Percentiles rank a stretch among this genome's conserved stretches.
These are phyloP conservation scores for Crocodylus rhombifer DNA, from an alignment of 2,797 vertebrate genomes.

Conservation along the genomic window DNA sequence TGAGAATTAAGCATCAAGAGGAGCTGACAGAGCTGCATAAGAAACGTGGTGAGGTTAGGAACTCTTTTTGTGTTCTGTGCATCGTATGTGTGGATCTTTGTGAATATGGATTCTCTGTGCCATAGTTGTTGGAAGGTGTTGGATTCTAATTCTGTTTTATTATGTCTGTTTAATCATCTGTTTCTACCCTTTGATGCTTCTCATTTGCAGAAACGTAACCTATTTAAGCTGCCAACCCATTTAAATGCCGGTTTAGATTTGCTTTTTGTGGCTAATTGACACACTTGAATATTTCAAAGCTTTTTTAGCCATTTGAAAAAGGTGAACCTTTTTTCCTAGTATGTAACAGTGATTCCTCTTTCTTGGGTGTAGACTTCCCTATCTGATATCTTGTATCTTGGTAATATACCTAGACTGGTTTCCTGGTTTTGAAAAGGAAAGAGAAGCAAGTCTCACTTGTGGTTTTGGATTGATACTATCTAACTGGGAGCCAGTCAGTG, in stretches of 20 bases:
- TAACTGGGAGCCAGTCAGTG: neutral
- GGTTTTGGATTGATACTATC: neutral
- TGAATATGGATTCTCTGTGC: neutral
- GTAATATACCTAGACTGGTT: neutral
- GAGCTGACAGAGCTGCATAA: slow-evolving; percentile 97
- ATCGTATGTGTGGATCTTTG: rapidly evolving
- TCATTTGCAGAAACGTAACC: neutral
- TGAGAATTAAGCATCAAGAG: slow-evolving; percentile 95
- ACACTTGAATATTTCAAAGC: neutral
- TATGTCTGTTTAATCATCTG: neutral
- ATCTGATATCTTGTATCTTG: neutral
- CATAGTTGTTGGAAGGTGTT: neutral
- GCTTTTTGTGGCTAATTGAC: neutral
- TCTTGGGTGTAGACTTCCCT: neutral
- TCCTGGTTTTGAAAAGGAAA: neutral
- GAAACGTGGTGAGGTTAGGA: slow-evolving; percentile 93
- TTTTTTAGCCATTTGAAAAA: neutral
- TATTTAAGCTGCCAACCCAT: neutral
- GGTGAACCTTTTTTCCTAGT: neutral
- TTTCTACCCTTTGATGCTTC: neutral
- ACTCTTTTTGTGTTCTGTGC: rapidly evolving
- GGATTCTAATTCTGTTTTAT: neutral
- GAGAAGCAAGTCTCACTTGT: neutral
- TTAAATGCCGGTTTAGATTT: too few relatives aligned
- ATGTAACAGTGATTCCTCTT: neutral